Base-by-base conservation (phyloP, 2,888 invertebrate genomes). In the Nemurella pictetii region DNA sequence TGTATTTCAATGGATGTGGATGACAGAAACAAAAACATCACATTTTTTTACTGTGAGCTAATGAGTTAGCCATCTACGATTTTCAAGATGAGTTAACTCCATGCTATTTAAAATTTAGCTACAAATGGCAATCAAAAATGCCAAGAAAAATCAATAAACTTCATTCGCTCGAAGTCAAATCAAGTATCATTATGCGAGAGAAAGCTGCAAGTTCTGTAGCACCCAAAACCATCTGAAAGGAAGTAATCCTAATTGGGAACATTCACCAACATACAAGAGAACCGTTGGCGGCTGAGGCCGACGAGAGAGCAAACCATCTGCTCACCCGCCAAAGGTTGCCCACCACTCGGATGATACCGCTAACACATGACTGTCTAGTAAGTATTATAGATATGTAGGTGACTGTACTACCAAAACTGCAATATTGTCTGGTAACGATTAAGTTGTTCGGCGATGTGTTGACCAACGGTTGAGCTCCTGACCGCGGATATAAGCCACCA, bases 321-420 rank as follows among this genome's bases (percentile, higher is more conserved):
- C 26, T 12, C 78, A 78, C 20, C 78, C 78, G 78, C 5, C 78
- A 78, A 78, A 78, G 78, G 7, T 78, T 1, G 28, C 28, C n/a
- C 78, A 20, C 30, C 78, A 78, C 30, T 12, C n/a, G 30, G 78
- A 78, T 32, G 72, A 30, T 55, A 72, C 25, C 27, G 12, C 30
- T 15, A 72, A 55, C 29, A 83, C 25, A 55, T 55, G 55, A 75
- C 28, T 27, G 75, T 75, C 75, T 75, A 75, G 7, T 84, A 36
- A 75, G 75, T 27, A 28, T 26, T 75, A 75, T 20, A n/a, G n/a
- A 75, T 29, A 84, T 85, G 84, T 91, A 92, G 94, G 94, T 94
- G 94, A 93, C 94, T 94, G 94, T 96, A 96, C 96, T 96, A 96
- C 96, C 96, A 95, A 96, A 96, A 95, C 96, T 96, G 96, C 95